Percentiles rank a stretch among this genome's conserved stretches.
Evolutionary conservation across 1,140 invertebrate genomes (phyloP).

Genomic region (Phthorimaea operculella): DNA sequence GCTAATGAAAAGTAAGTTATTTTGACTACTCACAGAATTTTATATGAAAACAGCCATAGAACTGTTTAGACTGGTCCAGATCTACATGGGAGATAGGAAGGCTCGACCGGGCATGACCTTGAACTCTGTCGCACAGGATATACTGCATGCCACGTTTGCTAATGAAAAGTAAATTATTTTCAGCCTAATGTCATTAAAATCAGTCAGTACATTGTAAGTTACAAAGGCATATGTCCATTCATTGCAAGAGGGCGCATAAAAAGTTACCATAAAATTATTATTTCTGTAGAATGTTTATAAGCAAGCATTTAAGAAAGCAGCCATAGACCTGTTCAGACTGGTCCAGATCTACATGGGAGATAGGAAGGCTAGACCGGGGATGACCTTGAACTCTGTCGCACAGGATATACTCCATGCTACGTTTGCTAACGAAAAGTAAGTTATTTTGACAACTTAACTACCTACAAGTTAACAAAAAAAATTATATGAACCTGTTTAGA

Average conservation of each 20-base stretch:
- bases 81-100: conserved; percentile 97
- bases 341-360: conserved; percentile 99
- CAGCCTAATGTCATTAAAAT: no score
- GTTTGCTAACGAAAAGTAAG: conserved; percentile 79
- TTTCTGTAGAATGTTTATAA: no score
- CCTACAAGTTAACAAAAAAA: no score
- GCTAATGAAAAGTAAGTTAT: conserved; percentile 61
- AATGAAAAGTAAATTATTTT: conserved; percentile 78
- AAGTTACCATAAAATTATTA: no score
- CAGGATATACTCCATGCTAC: conserved; percentile 90
- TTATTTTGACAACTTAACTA: no score
- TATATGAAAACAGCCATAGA: conserved; percentile 82
- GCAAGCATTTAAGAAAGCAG: conserved; percentile 91
- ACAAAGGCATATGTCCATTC: no score
- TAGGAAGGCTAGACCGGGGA: conserved; percentile 87
- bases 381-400: conserved; percentile 87
- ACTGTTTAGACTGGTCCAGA: conserved; percentile 94
- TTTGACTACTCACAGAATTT: no score
- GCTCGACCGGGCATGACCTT: conserved; percentile 86
- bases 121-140: conserved; percentile 90
- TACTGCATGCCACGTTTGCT: conserved; percentile 84
- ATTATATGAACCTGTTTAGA: conserved; percentile 92
- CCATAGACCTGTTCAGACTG: conserved; percentile 91
- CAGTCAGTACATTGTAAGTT: no score
- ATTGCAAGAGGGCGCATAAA: no score